Base-by-base conservation (phyloP, 2,888 invertebrate genomes). In the Griposia aprilina region DNA sequence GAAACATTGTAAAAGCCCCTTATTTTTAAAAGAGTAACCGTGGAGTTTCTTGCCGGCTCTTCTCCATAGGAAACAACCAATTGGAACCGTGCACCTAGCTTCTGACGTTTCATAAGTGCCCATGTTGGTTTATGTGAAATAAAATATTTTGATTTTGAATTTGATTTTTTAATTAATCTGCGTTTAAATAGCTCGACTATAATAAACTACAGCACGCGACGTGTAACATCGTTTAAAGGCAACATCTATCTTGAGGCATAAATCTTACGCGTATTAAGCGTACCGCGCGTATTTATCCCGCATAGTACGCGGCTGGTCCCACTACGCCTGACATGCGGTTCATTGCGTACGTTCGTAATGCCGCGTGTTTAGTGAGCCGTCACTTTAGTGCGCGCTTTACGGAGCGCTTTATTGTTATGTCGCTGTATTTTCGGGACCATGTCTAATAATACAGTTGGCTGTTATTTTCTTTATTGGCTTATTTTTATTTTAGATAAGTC, bases 341-440 rank as follows among this genome's bases (percentile, higher is more conserved):
- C 69, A 69, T 55, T 80, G 80, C 59, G 68, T 30, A 20, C 60
- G 81, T 62, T 57, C 41, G 74, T 59, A 52, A n/a, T 72, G 70
- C 50, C 73, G 57, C 74, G 67, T 63, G 62, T 81, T 73, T 73
- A 76, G 81, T 83, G 85, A 85, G 76, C 69, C 85, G 73, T 75
- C 52, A 45, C 13, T 83, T 62, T 80, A 84, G 71, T 60, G 72
- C 65, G 72, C 60, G 75, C 65, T 81, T 69, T 76, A 84, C 71
- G 67, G 55, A 71, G 73, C 85, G 67, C 41, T 63, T 59, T 63
- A 81, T 74, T 74, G 82, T 85, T 82, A 77, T 60, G 70, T 74
- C 48, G 75, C 45, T 74, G 63, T 70, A 62, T 81, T 66, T 74
- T 81, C 23, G 55, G 63, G 36, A 48, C 45, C 63, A 30, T 69